Conservation (phyloP, 2,113 vertebrate species). For the Elephas maximus region DNA sequence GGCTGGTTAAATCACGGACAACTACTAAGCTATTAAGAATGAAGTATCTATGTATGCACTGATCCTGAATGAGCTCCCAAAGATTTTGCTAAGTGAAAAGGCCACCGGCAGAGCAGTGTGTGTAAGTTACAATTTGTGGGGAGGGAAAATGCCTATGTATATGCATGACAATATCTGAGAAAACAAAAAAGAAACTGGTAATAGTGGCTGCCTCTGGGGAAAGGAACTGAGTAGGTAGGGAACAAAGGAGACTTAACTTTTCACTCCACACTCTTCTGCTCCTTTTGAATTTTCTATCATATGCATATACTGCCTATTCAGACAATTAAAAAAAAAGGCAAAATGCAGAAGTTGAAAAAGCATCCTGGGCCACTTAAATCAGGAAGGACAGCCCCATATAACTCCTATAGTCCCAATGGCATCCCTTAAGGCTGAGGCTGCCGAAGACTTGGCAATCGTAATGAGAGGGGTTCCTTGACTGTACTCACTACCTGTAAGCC, state of each 20-base stretch:
- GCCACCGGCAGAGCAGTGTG: background rate
- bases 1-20: background rate
- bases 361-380: background rate
- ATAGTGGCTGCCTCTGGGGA: background rate
- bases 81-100: background rate
- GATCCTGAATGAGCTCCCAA: background rate
- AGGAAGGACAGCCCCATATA: background rate
- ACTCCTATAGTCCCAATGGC: background rate
- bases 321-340: background rate
- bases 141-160: background rate
- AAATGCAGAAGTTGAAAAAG: slow-evolving; percentile 16
- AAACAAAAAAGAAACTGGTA: background rate
- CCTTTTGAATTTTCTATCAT: slow-evolving; percentile 1
- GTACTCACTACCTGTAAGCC: background rate
- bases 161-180: background rate
- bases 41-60: background rate
- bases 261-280: background rate
- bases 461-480: background rate
- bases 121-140: background rate
- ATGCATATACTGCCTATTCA: background rate
- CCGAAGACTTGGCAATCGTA: background rate
- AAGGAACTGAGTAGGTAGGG: background rate
- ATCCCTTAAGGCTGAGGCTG: background rate
- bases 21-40: background rate
- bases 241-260: background rate